Evolutionary conservation across 1,140 invertebrate species (phyloP), one percentile per base, ranked within the genome.

Genomic region (Macrobrachium rosenbergii): DNA sequence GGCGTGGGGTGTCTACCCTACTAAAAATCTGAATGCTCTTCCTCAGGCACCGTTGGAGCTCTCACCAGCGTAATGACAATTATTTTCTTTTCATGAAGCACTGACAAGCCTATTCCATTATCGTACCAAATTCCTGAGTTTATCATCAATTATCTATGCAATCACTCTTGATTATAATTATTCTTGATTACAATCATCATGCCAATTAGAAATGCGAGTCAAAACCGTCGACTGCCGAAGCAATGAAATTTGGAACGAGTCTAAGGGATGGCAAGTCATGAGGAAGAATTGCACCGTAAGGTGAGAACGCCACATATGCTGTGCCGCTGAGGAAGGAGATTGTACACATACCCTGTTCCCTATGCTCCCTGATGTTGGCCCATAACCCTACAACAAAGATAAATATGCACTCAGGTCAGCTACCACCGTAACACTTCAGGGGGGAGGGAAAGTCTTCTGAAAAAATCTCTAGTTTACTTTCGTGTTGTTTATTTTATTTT

Each of bases 371-470:
- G 83, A 79, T 86, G 83, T 85, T 85, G 60, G 83, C 75, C 83
- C 83, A 79, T 86, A 80, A 79, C 83, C 83, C 83, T 86, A 86
- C 83, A 86, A 86, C 83, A 86, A 76, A 86, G 73, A 86, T 80
- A 79, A 80, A 86, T 80, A 79, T 62, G 72, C 67, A 86, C 52
- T 72, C 17, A 52, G 23, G 76, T 85, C 83, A 85, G 77, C 64
- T 52, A 52, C 52, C 63, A 80, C 52, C 16, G 45, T 79, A 52
- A 79, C 58, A 23, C 82, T 67, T 67, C 52, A 52, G 52, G 52
- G 52, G 3, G 28, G 28, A n/a, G 52, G 77, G 37, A 84, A 52
- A 67, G 11, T 77, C 21, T 76, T 67, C 59, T 75, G 63, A 59
- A 45, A 77, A 84, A 62, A 59, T 16, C 7, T 37, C 63, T 64